Evolutionary conservation across 2,113 vertebrate genomes (phyloP).

Genomic region (Scomber japonicus): DNA sequence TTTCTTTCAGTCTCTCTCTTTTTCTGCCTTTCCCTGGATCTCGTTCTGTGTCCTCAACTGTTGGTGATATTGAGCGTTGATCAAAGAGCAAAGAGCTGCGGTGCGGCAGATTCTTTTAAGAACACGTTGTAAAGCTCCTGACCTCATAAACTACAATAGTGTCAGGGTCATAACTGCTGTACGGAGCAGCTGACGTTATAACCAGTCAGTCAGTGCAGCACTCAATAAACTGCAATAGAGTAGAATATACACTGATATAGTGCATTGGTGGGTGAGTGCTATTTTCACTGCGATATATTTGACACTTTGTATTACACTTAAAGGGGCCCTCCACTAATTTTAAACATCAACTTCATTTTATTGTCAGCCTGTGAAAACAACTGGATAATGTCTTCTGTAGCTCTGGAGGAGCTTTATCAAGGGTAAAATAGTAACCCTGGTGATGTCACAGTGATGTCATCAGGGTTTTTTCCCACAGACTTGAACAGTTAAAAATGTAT

Average conservation of each 20-base stretch:
- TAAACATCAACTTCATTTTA: not conserved
- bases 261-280: not conserved
- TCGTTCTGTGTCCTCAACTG: conserved; percentile 24
- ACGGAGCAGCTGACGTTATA: conserved; percentile 64
- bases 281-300: not conserved
- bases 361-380: not conserved
- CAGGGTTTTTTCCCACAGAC: conserved; percentile 9
- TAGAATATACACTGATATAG: conserved; percentile 22
- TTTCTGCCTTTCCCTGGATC: conserved; percentile 23
- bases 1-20: conserved; percentile 1
- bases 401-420: not conserved
- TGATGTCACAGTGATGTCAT: conserved; percentile 15
- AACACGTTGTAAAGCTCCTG: conserved; percentile 75
- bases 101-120: conserved; percentile 72
- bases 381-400: not conserved
- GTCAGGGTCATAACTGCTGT: conserved; percentile 70
- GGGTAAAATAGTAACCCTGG: not conserved
- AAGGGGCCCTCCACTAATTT: not conserved
- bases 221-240: conserved; percentile 50
- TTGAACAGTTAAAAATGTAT: not conserved
- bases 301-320: conserved; percentile 1
- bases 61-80: conserved; percentile 48
- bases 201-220: conserved; percentile 40
- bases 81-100: conserved; percentile 77
- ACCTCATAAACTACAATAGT: conserved; percentile 79